Conservation (phyloP, 30 jellyfish, hydroid and myxozoan genomes). For the Clytia hemisphaerica region DNA sequence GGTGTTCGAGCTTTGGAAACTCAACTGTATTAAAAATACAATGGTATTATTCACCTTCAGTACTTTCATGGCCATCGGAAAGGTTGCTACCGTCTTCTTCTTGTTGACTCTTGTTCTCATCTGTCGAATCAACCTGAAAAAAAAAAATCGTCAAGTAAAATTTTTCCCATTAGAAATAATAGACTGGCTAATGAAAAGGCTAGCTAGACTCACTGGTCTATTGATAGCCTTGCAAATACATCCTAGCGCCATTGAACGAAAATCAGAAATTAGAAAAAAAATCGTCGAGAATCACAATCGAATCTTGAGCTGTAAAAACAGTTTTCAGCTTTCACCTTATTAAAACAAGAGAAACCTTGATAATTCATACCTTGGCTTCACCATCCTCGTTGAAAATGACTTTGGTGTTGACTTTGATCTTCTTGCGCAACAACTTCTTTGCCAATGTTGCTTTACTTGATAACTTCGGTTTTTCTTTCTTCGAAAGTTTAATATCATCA, state of each 20-base stretch:
- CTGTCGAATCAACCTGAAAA: too few species aligned
- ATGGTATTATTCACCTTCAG: too few species aligned
- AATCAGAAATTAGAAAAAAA: neutral
- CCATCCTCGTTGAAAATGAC: conserved; percentile 73
- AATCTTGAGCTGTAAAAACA: too few species aligned
- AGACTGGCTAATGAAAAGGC: neutral
- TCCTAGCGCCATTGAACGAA: neutral
- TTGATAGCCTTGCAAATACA: conserved; percentile 10
- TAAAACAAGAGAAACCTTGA: too few species aligned
- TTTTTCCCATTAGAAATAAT: too few species aligned
- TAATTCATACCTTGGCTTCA: conserved; percentile 51
- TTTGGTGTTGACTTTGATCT: conserved; percentile 68
- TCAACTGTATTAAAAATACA: too few species aligned
- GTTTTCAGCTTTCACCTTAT: too few species aligned
- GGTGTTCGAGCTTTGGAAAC: too few species aligned
- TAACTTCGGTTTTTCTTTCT: neutral
- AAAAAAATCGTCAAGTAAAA: too few species aligned
- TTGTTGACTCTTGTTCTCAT: too few species aligned
- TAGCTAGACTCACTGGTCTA: conserved; percentile 1
- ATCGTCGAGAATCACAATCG: neutral
- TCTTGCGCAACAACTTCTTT: conserved; percentile 62
- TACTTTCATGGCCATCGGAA: too few species aligned
- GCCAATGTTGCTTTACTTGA: conserved; percentile 51
- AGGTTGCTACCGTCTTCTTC: too few species aligned
- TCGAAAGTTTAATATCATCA: neutral